Evolutionary conservation across 2,888 invertebrate species (phyloP).

Genomic region (Galerucella calmariensis): DNA sequence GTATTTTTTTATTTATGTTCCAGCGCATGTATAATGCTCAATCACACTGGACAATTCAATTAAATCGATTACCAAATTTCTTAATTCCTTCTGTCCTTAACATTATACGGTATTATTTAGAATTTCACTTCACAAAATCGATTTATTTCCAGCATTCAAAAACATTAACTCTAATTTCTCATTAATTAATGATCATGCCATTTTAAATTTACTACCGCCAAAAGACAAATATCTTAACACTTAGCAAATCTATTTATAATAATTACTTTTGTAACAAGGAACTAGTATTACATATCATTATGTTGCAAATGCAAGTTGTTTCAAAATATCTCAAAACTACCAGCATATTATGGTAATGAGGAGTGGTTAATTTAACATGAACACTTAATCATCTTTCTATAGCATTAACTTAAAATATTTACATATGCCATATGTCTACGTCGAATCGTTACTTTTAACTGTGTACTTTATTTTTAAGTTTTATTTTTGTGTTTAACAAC

Average conservation of each 20-base stretch:
- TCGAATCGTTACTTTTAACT: neutral
- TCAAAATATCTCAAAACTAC: neutral
- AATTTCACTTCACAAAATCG: neutral
- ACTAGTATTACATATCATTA: neutral
- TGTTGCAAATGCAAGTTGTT: neutral
- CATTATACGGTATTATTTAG: neutral
- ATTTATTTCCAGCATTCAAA: too few relatives aligned
- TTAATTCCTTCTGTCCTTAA: neutral
- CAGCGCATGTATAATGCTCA: too few relatives aligned
- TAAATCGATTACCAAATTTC: too few relatives aligned
- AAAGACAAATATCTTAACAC: too few relatives aligned
- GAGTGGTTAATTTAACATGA: neutral
- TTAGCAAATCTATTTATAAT: neutral
- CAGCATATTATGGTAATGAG: slow-evolving; percentile 1
- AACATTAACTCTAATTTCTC: too few relatives aligned
- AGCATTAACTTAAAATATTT: neutral
- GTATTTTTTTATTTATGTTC: too few relatives aligned
- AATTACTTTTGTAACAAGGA: neutral
- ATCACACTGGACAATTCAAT: too few relatives aligned
- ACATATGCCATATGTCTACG: neutral
- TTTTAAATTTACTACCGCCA: too few relatives aligned
- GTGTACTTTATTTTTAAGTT: neutral
- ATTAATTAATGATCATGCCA: too few relatives aligned
- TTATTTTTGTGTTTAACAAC: neutral
- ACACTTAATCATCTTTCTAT: neutral